A percentile compares a stretch with the other conserved stretches of the same genome.
Conservation (phyloP, 2,113 vertebrate genomes). For the Prolemur simus region DNA sequence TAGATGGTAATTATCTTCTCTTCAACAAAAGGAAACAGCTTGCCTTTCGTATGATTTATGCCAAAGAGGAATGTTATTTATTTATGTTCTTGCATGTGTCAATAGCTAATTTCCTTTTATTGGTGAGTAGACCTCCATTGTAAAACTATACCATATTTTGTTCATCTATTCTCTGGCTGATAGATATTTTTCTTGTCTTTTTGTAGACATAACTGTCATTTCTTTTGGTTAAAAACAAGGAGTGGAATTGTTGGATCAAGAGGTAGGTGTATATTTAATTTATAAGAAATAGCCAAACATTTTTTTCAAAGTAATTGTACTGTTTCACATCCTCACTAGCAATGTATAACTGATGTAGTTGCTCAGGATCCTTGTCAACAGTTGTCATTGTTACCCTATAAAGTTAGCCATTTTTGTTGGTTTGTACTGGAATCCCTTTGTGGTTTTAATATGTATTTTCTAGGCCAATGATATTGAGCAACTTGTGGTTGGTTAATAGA, state of each 20-base stretch:
- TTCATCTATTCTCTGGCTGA: background rate
- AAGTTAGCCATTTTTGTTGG: slow-evolving; percentile 16
- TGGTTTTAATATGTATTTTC: slow-evolving; percentile 11
- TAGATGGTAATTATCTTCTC: background rate
- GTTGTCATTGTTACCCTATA: background rate
- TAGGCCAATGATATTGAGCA: background rate
- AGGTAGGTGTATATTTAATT: background rate
- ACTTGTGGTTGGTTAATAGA: background rate
- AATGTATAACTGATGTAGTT: background rate
- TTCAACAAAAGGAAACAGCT: background rate
- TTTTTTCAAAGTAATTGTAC: background rate
- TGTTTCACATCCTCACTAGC: background rate
- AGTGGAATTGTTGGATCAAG: background rate
- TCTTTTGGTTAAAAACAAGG: background rate
- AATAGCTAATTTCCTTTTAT: slow-evolving; percentile 24
- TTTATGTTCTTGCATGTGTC: background rate
- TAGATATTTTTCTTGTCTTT: slow-evolving; percentile 10
- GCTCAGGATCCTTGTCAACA: background rate
- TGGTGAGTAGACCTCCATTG: background rate
- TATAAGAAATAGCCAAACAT: background rate
- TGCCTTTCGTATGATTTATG: background rate
- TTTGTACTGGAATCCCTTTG: background rate
- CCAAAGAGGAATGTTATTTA: background rate
- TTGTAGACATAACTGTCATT: background rate
- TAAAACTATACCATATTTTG: background rate